Conservation (phyloP, 2,888 invertebrate genomes). For the Drosophila melanocephala region DNA sequence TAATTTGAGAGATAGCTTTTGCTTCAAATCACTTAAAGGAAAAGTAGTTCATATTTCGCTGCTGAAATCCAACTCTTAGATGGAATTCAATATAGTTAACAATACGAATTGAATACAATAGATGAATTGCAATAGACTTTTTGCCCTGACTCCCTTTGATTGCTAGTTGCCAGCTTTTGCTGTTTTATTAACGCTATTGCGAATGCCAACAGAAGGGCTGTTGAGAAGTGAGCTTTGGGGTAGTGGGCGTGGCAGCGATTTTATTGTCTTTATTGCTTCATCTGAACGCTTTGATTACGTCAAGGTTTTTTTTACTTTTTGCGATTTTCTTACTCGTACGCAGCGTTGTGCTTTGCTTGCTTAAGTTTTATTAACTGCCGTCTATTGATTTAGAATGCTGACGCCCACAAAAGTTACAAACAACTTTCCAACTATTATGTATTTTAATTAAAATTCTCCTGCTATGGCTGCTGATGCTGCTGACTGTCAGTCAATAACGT, state of each 20-base stretch:
- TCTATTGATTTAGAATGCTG: conserved; percentile 64
- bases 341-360: conserved; percentile 29
- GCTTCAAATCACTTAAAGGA: neutral
- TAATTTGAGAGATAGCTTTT: neutral
- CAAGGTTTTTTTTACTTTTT: conserved; percentile 55
- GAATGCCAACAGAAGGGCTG: conserved; percentile 21
- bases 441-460: conserved; percentile 72
- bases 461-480: conserved; percentile 9
- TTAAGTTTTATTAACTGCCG: conserved; percentile 69
- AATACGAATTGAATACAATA: conserved; percentile 38
- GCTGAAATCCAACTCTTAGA: neutral
- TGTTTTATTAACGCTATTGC: conserved; percentile 67
- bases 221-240: neutral
- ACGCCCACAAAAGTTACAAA: conserved; percentile 58
- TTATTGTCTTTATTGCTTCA: conserved; percentile 39
- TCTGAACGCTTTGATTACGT: conserved; percentile 56
- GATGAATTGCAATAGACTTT: conserved; percentile 45
- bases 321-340: conserved; percentile 39
- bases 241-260: conserved; percentile 9
- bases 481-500: conserved; percentile 43
- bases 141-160: conserved; percentile 52
- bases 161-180: conserved; percentile 41
- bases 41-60: conserved; percentile 5
- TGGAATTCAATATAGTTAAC: conserved; percentile 12
- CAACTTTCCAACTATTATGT: conserved; percentile 55